Percentiles rank a stretch among this genome's conserved stretches.
Conservation (phyloP, 2,113 vertebrate genomes). For the Pteruthius melanotis region DNA sequence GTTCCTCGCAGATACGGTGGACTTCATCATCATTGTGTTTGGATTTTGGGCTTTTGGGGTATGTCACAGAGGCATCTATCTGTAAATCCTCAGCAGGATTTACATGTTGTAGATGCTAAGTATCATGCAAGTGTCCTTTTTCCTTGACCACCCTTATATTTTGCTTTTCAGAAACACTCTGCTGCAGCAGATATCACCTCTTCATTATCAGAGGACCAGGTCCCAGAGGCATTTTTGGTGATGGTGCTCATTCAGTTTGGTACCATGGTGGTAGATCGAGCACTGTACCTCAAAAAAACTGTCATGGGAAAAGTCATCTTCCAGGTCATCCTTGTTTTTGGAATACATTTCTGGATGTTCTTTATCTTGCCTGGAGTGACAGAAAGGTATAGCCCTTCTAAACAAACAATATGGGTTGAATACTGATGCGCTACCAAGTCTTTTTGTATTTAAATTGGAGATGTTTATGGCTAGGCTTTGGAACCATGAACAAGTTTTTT, state of each 20-base stretch:
- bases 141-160: neutral
- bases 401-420: neutral
- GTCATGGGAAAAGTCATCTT: slow-evolving; percentile 96
- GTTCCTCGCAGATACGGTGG: slow-evolving; percentile 96
- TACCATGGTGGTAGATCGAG: slow-evolving; percentile 97
- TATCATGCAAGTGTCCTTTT: neutral
- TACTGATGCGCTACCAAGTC: neutral
- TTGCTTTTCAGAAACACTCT: slow-evolving; percentile 88
- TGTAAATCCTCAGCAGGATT: neutral
- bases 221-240: slow-evolving; percentile 92
- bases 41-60: slow-evolving; percentile 98
- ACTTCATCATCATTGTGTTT: slow-evolving; percentile 98
- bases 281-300: slow-evolving; percentile 94
- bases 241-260: slow-evolving; percentile 99
- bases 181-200: slow-evolving; percentile 94
- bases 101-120: neutral
- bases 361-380: slow-evolving; percentile 94
- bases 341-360: slow-evolving; percentile 99
- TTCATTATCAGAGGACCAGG: slow-evolving; percentile 95
- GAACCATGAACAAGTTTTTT: neutral
- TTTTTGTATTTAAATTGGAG: neutral
- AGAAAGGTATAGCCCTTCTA: slow-evolving; percentile 80
- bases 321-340: slow-evolving; percentile 95
- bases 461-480: neutral
- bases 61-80: slow-evolving; percentile 49